Evolutionary conservation across 2,113 vertebrate species (phyloP).

Genomic region (Pelobates fuscus): DNA sequence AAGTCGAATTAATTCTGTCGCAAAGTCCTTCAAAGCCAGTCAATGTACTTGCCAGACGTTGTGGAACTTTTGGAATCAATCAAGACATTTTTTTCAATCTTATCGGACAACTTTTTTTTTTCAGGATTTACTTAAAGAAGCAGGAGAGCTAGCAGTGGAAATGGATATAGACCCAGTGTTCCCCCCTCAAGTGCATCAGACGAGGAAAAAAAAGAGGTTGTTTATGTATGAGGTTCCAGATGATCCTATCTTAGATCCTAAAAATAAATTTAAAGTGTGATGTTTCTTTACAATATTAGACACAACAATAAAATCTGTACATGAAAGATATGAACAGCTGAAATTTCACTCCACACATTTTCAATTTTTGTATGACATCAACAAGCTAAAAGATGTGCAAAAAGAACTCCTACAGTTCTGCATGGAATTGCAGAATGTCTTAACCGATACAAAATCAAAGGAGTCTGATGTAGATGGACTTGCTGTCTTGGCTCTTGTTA

Average conservation of each 20-base stretch:
- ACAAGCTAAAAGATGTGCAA: no score
- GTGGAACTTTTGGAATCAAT: not conserved
- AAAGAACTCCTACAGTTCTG: no score
- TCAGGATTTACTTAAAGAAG: not conserved
- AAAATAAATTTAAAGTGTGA: not conserved
- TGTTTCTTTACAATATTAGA: not conserved
- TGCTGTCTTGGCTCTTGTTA: no score
- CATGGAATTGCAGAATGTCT: no score
- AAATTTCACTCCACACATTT: no score
- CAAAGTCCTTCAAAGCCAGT: not conserved
- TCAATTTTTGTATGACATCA: no score
- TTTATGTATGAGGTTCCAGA: not conserved
- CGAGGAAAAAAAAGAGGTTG: not conserved
- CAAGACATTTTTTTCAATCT: not conserved
- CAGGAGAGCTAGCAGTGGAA: not conserved
- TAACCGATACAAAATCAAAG: no score
- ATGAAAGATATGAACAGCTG: no score
- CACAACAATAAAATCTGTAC: no score
- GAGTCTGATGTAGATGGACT: no score
- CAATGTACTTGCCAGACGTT: not conserved
- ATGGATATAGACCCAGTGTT: not conserved
- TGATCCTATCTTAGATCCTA: not conserved
- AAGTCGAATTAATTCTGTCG: not conserved
- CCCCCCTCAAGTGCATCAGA: not conserved
- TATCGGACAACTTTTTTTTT: not conserved